phyloP scores from a whole-genome alignment of 2,113 vertebrate species.

The Ammodytes dubius region DNA sequence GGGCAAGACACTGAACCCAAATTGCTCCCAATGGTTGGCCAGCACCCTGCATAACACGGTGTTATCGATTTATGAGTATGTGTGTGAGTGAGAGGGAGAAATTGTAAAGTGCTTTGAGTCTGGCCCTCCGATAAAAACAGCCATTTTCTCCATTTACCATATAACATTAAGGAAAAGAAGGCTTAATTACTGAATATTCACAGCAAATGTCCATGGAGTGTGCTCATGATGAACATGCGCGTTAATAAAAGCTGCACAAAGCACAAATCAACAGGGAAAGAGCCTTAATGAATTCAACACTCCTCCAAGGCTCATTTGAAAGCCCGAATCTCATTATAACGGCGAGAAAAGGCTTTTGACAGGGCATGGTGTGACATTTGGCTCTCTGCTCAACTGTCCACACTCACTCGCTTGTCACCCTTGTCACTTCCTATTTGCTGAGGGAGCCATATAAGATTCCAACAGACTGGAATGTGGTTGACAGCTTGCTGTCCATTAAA shows the following conservation, averaged over 20 bases:
- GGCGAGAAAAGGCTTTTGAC: slow-evolving; percentile 74
- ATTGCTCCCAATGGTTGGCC: no score
- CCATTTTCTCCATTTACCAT: no score
- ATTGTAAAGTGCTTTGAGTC: no score
- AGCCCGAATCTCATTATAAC: slow-evolving; percentile 78
- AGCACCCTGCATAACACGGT: no score
- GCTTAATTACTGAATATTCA: slow-evolving; percentile 55
- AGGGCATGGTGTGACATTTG: slow-evolving; percentile 73
- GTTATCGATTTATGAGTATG: no score
- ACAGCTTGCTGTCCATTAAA: slow-evolving; percentile 81
- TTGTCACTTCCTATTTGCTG: slow-evolving; percentile 82
- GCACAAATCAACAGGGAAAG: slow-evolving; percentile 60
- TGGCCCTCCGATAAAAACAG: no score
- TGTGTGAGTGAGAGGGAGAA: no score
- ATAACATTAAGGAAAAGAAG: background rate
- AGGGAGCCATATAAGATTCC: slow-evolving; percentile 61
- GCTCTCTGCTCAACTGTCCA: slow-evolving; percentile 74
- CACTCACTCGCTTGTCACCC: slow-evolving; percentile 73
- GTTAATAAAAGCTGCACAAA: slow-evolving; percentile 57
- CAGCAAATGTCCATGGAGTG: slow-evolving; percentile 2
- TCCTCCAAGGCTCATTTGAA: slow-evolving; percentile 67
- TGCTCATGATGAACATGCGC: slow-evolving; percentile 63
- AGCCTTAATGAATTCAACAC: slow-evolving; percentile 62
- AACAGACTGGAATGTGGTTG: slow-evolving; percentile 65
- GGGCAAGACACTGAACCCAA: no score